Percentiles rank a stretch among this genome's conserved stretches.
These are phyloP conservation scores for Lithophane socia DNA, from an alignment of 2,888 invertebrate species.

Conservation along the genomic window DNA sequence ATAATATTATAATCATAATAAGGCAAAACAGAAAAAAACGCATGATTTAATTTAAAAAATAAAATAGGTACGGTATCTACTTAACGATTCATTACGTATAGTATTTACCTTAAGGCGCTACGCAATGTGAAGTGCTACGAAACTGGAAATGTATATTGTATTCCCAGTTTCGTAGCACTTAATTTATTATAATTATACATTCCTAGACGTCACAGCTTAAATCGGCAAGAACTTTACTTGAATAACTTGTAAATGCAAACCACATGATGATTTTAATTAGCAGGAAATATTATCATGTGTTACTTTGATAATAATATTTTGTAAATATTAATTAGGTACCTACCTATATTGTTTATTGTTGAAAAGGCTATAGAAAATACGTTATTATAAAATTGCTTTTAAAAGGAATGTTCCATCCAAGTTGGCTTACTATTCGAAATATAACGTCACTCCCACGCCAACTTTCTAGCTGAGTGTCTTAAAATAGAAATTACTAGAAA, in stretches of 20 bases:
- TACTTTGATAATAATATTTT: constrained; percentile 8
- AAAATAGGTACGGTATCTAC: not conserved
- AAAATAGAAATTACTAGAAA: constrained; percentile 30
- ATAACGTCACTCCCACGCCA: constrained; percentile 23
- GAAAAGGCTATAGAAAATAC: constrained; percentile 1
- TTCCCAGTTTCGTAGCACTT: too few species aligned
- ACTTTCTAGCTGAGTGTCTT: not conserved
- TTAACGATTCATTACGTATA: not conserved
- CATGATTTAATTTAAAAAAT: not conserved
- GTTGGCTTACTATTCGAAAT: constrained; percentile 11
- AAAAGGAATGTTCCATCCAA: not conserved
- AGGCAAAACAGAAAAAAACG: not conserved
- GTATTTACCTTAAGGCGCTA: too few species aligned
- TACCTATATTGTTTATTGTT: not conserved
- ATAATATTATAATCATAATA: not conserved
- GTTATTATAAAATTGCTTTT: not conserved
- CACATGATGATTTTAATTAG: constrained; percentile 17
- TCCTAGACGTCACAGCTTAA: not conserved
- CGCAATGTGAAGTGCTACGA: not conserved
- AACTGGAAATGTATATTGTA: too few species aligned
- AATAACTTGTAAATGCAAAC: not conserved
- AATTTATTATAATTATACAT: not conserved
- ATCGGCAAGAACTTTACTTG: not conserved
- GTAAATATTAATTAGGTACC: not conserved
- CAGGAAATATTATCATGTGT: constrained; percentile 16